Evolutionary conservation across 2,888 invertebrate species (phyloP), one percentile per base, ranked within the genome.

Genomic region (Drosophila rellima): DNA sequence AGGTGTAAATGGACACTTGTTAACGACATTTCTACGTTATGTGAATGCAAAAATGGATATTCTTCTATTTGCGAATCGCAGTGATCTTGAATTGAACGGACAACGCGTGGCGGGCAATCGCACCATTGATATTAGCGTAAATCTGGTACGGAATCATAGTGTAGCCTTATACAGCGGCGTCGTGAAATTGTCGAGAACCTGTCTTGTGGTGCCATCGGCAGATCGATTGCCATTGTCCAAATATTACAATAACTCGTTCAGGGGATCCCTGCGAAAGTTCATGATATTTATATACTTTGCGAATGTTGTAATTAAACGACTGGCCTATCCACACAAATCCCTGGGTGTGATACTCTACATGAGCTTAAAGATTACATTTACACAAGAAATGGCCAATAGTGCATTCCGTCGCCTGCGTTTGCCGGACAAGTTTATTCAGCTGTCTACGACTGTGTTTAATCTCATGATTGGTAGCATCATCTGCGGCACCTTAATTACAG

Each of bases 341-440:
- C 15, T 37, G 13, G 7, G 5, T 5, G 2, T 1, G 2, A 15
- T 55, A 4, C 6, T 31, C 20, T 47, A 23, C 10, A 15, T 2
- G 1, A 23, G 37, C 13, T 2, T 62, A 0, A 17, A 10, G 5
- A 1, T 47, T 2, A 4, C 4, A 11, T n/a, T 13, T 4, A 13
- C 20, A 2, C 39, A 59, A 13, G 18, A n/a, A 3, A 13, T 40
- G 4, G 1, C 18, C 11, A 6, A 15, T 13, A 37, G 39, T 23
- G 10, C 17, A 15, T 55, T 47, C n/a, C 23, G 39, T 10, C 13
- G 11, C 0, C 18, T 55, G 7, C 45, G 39, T 11, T 55, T 47
- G 20, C 44, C 62, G 3, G 62, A 10, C 15, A 62, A 62, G 13
- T n/a, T 62, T 2, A 29, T 62, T 10, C 20, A 55, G 6, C 20